Evolutionary conservation across 2,113 vertebrate genomes (phyloP), one percentile per base, ranked within the genome.

Genomic region (Falco punctatus): DNA sequence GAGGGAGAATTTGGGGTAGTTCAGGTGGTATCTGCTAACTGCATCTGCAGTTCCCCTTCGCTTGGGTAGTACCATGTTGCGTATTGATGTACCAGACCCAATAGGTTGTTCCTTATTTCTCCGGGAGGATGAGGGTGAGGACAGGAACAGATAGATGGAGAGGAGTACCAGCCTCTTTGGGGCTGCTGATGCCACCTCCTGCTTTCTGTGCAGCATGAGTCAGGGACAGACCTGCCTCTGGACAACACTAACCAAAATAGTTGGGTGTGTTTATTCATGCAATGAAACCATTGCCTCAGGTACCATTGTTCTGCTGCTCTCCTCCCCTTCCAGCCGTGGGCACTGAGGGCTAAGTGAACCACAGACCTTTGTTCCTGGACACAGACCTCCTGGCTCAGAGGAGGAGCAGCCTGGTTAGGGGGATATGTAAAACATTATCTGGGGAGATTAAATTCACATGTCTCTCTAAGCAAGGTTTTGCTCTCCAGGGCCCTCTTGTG

Each of bases 271-370:
- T 90, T 75, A 18, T 40, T 70, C 26, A 4, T 51, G 19, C n/a
- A 46, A 0, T 32, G 49, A 46, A 79, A n/a, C 13, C 30, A 8
- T 44, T 48, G 32, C 38, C 23, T 65, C 13, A 5, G 55, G 44
- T 59, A 6, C 23, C 35, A 5, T 55, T 0, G 0, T 35, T 83
- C 58, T 84, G n/a, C 40, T 0, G 0, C 27, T 65, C 15, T 58
- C 28, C 28, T 91, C 38, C 42, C 14, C 42, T 14, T 48, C 22
- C 33, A n/a, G 15, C 15, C 0, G 0, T 77, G 59, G 22, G 38
- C 52, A 8, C 74, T 20, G 69, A 26, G 48, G 64, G 33, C 58
- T 48, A 15, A 57, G 48, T 14, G 42, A 71, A 40, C 57, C 27
- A 21, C 35, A 75, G 38, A 20, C n/a, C 33, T 88, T 35, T 0